These are phyloP conservation scores for Clavelina lepadiformis DNA, from an alignment of 23 tunicate genomes.

Conservation along the genomic window DNA sequence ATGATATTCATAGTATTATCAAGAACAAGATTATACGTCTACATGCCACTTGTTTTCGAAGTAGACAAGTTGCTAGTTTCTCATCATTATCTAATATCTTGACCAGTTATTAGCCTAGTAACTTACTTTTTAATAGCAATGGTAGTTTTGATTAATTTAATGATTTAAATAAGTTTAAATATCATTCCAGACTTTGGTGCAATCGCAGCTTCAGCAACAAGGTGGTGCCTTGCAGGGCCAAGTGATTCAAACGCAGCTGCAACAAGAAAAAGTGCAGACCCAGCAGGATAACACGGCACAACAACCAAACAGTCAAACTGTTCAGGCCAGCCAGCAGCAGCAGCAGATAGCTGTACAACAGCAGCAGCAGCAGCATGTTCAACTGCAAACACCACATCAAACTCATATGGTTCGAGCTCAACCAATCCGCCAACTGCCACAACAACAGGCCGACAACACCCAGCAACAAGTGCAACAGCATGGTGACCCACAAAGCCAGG, in stretches of 20 bases:
- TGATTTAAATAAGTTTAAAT: too few species aligned
- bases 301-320: constrained; percentile 31
- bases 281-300: constrained; percentile 10
- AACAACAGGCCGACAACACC: constrained; percentile 8
- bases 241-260: constrained; percentile 12
- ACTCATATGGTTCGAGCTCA: not conserved
- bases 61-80: too few species aligned
- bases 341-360: constrained; percentile 19
- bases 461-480: constrained; percentile 34
- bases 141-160: too few species aligned
- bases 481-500: not conserved
- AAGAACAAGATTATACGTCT: too few species aligned
- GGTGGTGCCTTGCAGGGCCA: not conserved
- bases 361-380: constrained; percentile 27
- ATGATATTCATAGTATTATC: too few species aligned
- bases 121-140: too few species aligned
- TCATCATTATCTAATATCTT: too few species aligned
- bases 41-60: too few species aligned
- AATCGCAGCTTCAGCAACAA: constrained; percentile 22
- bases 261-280: not conserved
- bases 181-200: constrained; percentile 32
- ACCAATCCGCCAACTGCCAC: constrained; percentile 24
- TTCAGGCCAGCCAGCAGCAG: constrained; percentile 23
- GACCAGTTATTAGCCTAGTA: too few species aligned
- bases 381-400: constrained; percentile 25